These are phyloP conservation scores for Macroramphosus scolopax DNA, from an alignment of 2,797 vertebrate genomes.

Conservation along the genomic window DNA sequence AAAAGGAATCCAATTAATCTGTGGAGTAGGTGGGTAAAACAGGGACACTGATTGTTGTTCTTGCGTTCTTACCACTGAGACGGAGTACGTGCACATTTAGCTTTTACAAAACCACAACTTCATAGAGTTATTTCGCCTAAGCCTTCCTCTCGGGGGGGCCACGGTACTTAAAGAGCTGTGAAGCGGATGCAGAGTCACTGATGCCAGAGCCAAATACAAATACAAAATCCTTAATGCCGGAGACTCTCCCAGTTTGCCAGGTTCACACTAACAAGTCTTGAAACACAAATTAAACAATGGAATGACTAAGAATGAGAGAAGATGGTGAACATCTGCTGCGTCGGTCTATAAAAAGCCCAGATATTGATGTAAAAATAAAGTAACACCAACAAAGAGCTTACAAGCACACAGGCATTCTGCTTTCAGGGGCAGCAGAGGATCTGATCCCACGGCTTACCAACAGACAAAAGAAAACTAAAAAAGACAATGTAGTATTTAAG, in stretches of 20 bases:
- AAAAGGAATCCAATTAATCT: conserved; percentile 29
- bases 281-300: conserved; percentile 64
- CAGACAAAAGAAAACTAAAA: no score
- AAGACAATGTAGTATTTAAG: conserved; percentile 39
- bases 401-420: no score
- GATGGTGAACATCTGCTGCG: conserved; percentile 22
- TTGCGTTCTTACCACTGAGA: no score
- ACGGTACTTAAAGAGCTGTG: background rate
- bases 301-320: conserved; percentile 62
- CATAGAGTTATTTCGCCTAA: conserved; percentile 32
- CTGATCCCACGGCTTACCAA: conserved; percentile 6
- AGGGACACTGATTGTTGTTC: conserved; percentile 4
- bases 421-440: conserved; percentile 21
- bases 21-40: conserved; percentile 16
- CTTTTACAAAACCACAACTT: no score
- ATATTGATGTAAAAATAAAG: conserved; percentile 37
- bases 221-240: conserved; percentile 17
- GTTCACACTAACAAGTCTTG: conserved; percentile 34
- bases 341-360: conserved; percentile 36
- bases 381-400: conserved; percentile 13
- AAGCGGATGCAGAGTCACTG: conserved; percentile 6
- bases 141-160: conserved; percentile 53
- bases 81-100: no score
- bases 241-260: conserved; percentile 28
- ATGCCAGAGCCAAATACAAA: no score